These are phyloP conservation scores for Drosophila subobscura DNA, from an alignment of 1,140 invertebrate genomes.

Conservation along the genomic window DNA sequence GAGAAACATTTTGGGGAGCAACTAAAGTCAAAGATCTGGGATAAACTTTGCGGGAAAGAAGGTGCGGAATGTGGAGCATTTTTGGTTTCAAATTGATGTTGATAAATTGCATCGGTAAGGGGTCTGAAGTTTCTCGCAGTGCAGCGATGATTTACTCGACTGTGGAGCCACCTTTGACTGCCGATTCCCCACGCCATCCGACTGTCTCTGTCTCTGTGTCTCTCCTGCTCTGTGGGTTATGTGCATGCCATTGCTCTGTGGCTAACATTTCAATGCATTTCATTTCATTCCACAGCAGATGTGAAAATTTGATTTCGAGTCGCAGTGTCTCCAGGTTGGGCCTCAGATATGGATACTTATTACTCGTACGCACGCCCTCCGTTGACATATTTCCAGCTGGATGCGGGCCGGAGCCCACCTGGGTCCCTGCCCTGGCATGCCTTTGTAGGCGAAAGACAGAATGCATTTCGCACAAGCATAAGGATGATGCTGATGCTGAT, in stretches of 20 bases:
- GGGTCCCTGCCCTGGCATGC: conserved; percentile 58
- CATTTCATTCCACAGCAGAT: conserved; percentile 50
- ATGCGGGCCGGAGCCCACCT: conserved; percentile 5
- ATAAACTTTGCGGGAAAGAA: too few relatives aligned
- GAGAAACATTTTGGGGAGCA: conserved; percentile 2
- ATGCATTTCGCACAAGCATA: conserved; percentile 32
- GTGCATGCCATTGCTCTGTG: conserved; percentile 62
- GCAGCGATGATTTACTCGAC: conserved; percentile 13
- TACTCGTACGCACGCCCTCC: conserved; percentile 63
- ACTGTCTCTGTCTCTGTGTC: background rate
- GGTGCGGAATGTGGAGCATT: too few relatives aligned
- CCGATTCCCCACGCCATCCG: conserved; percentile 20
- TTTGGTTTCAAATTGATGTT: background rate
- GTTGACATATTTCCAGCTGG: conserved; percentile 71
- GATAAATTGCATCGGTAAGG: background rate
- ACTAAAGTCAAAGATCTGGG: too few relatives aligned
- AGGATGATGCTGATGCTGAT: conserved; percentile 5
- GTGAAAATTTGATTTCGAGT: conserved; percentile 75
- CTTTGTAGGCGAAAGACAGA: conserved; percentile 44
- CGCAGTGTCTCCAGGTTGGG: conserved; percentile 31
- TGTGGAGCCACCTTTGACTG: conserved; percentile 29
- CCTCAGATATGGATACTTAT: conserved; percentile 44
- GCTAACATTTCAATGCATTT: conserved; percentile 79
- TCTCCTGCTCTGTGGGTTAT: conserved; percentile 6
- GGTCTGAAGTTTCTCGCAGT: background rate